These are phyloP conservation scores for Trachelus troglodyta DNA, from an alignment of 2,888 invertebrate species.

Conservation along the genomic window DNA sequence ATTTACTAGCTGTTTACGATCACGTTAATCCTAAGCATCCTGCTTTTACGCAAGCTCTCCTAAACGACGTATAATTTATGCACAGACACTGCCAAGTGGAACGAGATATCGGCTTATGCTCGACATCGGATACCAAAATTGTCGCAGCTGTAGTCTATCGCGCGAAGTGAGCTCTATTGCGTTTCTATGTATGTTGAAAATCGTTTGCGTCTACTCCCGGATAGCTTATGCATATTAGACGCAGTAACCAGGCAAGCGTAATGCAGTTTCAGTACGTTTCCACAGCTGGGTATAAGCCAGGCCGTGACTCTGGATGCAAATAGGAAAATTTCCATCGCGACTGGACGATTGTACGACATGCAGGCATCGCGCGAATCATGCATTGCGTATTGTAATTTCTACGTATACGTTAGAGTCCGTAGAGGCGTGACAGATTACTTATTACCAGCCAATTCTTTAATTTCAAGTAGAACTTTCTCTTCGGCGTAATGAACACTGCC, in stretches of 20 bases:
- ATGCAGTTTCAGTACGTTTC: conserved; percentile 3
- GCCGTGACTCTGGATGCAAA: conserved; percentile 1
- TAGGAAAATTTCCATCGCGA: conserved; percentile 3
- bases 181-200: background rate
- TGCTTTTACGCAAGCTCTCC: background rate
- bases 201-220: background rate
- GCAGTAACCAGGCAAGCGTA: background rate
- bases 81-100: conserved; percentile 30
- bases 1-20: background rate
- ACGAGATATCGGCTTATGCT: conserved; percentile 4
- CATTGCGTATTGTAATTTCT: background rate
- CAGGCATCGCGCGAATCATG: background rate
- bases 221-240: background rate
- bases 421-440: background rate
- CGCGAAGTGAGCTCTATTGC: background rate
- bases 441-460: background rate
- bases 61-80: conserved; percentile 25
- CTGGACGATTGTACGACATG: background rate
- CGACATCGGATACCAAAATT: background rate
- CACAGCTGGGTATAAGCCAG: conserved; percentile 6
- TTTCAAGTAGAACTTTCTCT: background rate
- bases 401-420: background rate
- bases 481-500: background rate
- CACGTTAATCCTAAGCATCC: background rate
- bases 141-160: background rate